Conservation (phyloP, 2,888 invertebrate species). For the Stenodera caucasica region DNA sequence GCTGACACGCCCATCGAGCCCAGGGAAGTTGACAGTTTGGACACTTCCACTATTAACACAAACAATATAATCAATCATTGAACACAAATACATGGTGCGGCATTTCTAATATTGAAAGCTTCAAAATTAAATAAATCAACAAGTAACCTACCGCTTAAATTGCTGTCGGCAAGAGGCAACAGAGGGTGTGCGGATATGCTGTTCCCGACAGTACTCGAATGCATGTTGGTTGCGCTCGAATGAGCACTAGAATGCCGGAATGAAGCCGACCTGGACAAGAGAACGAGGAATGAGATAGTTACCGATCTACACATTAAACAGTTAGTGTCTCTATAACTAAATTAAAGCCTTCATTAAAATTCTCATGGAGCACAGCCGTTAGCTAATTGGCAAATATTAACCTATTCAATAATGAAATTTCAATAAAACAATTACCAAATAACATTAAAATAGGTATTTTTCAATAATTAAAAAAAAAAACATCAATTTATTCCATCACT, state of each 20-base stretch:
- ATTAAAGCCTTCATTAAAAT: slow-evolving; percentile 35
- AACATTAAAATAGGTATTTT: background rate
- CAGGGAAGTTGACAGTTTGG: slow-evolving; percentile 63
- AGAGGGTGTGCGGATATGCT: slow-evolving; percentile 93
- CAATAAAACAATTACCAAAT: slow-evolving; percentile 2
- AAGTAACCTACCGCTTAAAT: slow-evolving; percentile 59
- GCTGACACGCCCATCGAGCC: slow-evolving; percentile 59
- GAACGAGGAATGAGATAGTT: slow-evolving; percentile 53
- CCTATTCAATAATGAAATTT: background rate
- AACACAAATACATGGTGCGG: background rate
- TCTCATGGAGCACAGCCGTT: slow-evolving; percentile 49
- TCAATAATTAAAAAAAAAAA: background rate
- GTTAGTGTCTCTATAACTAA: slow-evolving; percentile 35
- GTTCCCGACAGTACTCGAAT: slow-evolving; percentile 74
- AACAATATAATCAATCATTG: background rate
- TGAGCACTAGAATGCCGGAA: slow-evolving; percentile 81
- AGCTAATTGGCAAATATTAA: slow-evolving; percentile 36
- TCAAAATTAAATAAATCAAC: slow-evolving; percentile 15
- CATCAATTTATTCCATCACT: slow-evolving; percentile 2
- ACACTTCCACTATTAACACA: slow-evolving; percentile 52
- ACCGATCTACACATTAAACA: slow-evolving; percentile 40
- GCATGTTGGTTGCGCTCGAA: slow-evolving; percentile 68
- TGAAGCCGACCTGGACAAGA: slow-evolving; percentile 85
- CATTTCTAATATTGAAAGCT: slow-evolving; percentile 2
- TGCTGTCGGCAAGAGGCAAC: slow-evolving; percentile 78